Base-by-base conservation (phyloP, 2,888 invertebrate genomes). In the Acleris cristana region DNA sequence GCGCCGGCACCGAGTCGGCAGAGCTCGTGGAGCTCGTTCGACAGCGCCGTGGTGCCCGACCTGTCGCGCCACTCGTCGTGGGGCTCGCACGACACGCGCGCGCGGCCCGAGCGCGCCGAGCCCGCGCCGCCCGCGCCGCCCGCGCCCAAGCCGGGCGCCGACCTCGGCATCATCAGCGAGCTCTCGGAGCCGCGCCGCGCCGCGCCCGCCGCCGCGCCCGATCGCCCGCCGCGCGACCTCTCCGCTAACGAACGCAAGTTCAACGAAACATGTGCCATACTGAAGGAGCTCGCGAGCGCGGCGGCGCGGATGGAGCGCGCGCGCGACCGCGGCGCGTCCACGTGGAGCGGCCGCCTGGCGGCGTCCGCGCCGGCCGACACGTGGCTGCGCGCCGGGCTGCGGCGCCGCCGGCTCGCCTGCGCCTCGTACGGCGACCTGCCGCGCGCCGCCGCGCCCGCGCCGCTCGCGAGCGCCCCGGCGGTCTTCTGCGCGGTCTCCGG, bases 1-100 rank as follows among this genome's bases (percentile, higher is more conserved):
- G 83, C 86, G 21, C 84, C 83, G 78, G 83, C 90, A 76, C 82
- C 90, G 73, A 87, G 91, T 73, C 89, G 96, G 44, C 96, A 96
- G 84, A 96, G 95, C 85, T 96, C 96, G 58, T 96, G 96, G 96
- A 95, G 95, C 80, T 95, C 95, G 44, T 95, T 95, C 82, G 96
- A 96, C 85, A 96, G 96, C 82, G 96, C 96, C 30, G 95, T 96
- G 45, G 95, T 95, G 56, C 90, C 95, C 70, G 96, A 96, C 74
- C 94, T 95, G 40, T 96, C 96, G 67, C 94, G 97, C 12, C 96
- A 96, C 82, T 95, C 96, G 73, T 96, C 97, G 51, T 97, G 97
- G 96, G 96, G 96, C 69, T 96, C 96, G n/a, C 95, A 95, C 60
- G 96, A 96, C 80, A 94, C 94, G 61, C 92, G 95, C 52, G 34